Conservation (phyloP, 2,888 invertebrate species). For the Melikaiella ostensackeni region DNA sequence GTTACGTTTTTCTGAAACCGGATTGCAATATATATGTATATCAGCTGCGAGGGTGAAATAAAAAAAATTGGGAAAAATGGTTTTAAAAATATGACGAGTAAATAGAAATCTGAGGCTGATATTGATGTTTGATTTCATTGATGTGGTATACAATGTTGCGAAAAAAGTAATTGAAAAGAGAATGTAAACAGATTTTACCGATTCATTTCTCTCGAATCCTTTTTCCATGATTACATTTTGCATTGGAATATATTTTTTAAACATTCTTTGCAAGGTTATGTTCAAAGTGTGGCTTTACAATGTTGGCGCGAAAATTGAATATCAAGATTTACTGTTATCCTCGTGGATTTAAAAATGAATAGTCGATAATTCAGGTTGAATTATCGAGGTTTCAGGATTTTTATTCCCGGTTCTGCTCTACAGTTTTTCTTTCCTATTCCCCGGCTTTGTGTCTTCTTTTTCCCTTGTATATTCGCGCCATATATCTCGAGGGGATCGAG, state of each 20-base stretch:
- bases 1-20: slow-evolving; percentile 9
- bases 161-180: not conserved
- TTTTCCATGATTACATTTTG: not conserved
- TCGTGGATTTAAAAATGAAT: not conserved
- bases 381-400: not conserved
- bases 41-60: slow-evolving; percentile 22
- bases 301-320: not conserved
- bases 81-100: slow-evolving; percentile 7
- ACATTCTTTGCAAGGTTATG: not conserved
- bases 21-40: slow-evolving; percentile 17
- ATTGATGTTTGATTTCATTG: slow-evolving; percentile 13
- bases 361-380: slow-evolving; percentile 4
- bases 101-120: not conserved
- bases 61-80: not conserved
- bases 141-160: not conserved
- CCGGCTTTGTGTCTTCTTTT: not conserved
- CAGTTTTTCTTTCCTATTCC: slow-evolving; percentile 15
- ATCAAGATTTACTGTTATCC: not conserved
- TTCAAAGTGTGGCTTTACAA: not conserved
- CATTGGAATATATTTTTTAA: not conserved
- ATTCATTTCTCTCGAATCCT: not conserved
- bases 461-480: slow-evolving; percentile 11
- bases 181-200: not conserved
- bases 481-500: slow-evolving; percentile 36
- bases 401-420: not conserved